phyloP scores from a whole-genome alignment of 1,140 invertebrate genomes.

The Cyphomyrmex costatus region DNA sequence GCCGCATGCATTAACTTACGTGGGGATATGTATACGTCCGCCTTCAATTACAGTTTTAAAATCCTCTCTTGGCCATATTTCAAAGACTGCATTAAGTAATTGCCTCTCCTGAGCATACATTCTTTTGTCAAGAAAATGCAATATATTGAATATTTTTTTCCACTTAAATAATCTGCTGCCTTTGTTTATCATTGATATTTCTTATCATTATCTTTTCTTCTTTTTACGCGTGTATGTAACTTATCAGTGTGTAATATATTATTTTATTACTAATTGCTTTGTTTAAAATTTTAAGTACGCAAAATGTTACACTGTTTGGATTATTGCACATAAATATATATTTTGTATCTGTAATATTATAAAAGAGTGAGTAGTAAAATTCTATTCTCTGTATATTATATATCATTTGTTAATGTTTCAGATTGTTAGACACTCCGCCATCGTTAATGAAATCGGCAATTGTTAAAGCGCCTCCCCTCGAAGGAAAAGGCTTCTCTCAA shows the following conservation, averaged over 20 bases:
- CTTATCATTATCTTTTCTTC: too few species aligned
- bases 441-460: slow-evolving; percentile 91
- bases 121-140: background rate
- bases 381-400: background rate
- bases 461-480: slow-evolving; percentile 91
- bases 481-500: slow-evolving; percentile 93
- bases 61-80: slow-evolving; percentile 29
- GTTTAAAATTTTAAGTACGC: background rate
- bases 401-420: slow-evolving; percentile 66
- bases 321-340: background rate
- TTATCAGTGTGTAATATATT: background rate
- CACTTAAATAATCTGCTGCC: background rate
- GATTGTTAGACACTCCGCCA: slow-evolving; percentile 92
- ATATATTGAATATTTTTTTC: slow-evolving; percentile 16
- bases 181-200: background rate
- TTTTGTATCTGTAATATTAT: background rate
- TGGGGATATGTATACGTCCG: background rate
- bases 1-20: slow-evolving; percentile 27
- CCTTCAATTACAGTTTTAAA: slow-evolving; percentile 37
- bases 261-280: background rate
- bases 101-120: background rate
- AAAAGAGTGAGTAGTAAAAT: background rate
- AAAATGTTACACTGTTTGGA: background rate
- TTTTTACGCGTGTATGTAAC: background rate
- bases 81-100: slow-evolving; percentile 1